Evolutionary conservation across 2,797 vertebrate genomes (phyloP).

Genomic region (Hydrolagus colliei): DNA sequence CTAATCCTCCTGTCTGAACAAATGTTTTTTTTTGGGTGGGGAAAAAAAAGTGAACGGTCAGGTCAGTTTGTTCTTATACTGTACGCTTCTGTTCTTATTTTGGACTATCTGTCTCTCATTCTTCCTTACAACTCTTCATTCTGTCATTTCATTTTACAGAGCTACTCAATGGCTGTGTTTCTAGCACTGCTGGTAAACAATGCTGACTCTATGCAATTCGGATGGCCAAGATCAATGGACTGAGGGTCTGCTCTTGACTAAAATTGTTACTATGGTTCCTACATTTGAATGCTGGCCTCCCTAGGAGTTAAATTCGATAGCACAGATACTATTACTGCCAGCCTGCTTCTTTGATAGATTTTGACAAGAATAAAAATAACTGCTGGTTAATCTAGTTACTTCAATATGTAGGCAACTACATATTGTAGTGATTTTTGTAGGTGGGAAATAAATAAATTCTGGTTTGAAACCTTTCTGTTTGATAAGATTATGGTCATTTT

Average conservation of each 20-base stretch:
- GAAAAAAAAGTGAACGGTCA: too few relatives aligned
- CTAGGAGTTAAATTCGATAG: too few relatives aligned
- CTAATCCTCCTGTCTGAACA: too few relatives aligned
- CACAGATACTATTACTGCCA: too few relatives aligned
- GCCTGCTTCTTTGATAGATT: background rate
- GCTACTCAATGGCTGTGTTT: background rate
- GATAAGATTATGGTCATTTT: background rate
- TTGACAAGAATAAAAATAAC: background rate
- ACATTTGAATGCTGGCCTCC: too few relatives aligned
- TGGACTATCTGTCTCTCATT: background rate
- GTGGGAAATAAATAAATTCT: conserved; percentile 10
- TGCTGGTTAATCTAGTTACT: background rate
- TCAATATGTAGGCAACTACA: background rate
- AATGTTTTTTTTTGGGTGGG: too few relatives aligned
- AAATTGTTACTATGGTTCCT: too few relatives aligned
- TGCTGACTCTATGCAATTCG: too few relatives aligned
- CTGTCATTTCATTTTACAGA: background rate
- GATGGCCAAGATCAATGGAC: too few relatives aligned
- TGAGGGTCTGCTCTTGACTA: too few relatives aligned
- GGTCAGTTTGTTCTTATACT: background rate
- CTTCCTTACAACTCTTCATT: background rate
- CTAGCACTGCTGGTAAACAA: too few relatives aligned
- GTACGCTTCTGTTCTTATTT: background rate
- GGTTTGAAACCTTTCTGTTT: background rate
- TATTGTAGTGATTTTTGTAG: background rate